phyloP scores from a whole-genome alignment of 1,140 invertebrate genomes.

The Drosophila pseudoobscura region DNA sequence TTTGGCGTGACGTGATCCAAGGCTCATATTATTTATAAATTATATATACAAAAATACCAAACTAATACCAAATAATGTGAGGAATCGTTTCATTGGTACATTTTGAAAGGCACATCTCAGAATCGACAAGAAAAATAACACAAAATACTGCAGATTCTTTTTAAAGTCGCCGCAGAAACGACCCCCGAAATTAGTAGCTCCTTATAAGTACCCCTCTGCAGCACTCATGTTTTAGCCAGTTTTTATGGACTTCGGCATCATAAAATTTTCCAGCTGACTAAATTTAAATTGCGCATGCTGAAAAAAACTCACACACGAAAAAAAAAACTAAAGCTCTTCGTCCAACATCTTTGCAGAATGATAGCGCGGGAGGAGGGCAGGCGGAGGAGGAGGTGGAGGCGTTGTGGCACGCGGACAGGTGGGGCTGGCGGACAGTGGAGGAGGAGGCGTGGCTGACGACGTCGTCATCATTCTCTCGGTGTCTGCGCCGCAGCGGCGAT shows the following conservation, averaged over 20 bases:
- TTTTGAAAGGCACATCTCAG: no score
- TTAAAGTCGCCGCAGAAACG: background rate
- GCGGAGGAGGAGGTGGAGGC: background rate
- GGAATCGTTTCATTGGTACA: no score
- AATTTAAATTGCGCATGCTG: slow-evolving; percentile 68
- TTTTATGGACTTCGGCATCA: slow-evolving; percentile 33
- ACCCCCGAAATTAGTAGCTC: slow-evolving; percentile 4
- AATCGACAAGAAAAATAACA: no score
- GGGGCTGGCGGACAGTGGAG: background rate
- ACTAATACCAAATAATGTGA: no score
- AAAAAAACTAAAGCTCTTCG: slow-evolving; percentile 27
- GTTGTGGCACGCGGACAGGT: background rate
- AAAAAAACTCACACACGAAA: slow-evolving; percentile 21
- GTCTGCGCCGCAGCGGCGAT: no score
- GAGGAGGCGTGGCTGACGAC: slow-evolving; percentile 33
- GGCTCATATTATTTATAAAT: no score
- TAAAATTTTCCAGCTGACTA: slow-evolving; percentile 62
- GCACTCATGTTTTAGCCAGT: background rate
- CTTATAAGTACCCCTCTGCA: background rate
- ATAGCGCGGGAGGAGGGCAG: background rate
- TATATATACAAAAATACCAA: no score
- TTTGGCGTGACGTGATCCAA: no score
- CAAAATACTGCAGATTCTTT: no score
- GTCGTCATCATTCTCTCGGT: background rate
- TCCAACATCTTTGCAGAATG: slow-evolving; percentile 2